Evolutionary conservation across 2,888 invertebrate genomes (phyloP).

Genomic region (Andrena bicolor): DNA sequence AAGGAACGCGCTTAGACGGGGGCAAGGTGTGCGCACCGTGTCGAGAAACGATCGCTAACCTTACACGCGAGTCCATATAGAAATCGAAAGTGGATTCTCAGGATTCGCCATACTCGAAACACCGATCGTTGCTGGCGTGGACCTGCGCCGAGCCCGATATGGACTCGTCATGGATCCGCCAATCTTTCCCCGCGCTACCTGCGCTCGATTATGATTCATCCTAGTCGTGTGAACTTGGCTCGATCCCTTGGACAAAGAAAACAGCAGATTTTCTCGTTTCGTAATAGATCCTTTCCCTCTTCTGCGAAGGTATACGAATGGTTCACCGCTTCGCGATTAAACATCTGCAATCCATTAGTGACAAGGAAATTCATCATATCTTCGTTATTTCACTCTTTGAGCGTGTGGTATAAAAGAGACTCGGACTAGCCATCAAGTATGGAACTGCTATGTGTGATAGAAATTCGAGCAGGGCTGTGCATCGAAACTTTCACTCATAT

Average conservation of each 20-base stretch:
- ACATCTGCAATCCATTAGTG: not conserved
- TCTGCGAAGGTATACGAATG: not conserved
- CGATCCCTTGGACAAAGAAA: conserved; percentile 24
- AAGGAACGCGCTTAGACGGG: conserved; percentile 49
- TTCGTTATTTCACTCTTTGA: no score
- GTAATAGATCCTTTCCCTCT: not conserved
- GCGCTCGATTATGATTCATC: conserved; percentile 72
- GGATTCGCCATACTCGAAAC: conserved; percentile 78
- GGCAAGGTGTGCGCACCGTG: conserved; percentile 12
- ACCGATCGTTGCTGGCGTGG: conserved; percentile 67
- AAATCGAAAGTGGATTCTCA: conserved; percentile 82
- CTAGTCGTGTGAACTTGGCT: conserved; percentile 3
- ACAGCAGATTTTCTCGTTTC: not conserved
- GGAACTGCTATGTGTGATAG: no score
- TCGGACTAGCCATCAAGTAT: no score
- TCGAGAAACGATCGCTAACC: conserved; percentile 23
- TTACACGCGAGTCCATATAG: conserved; percentile 67
- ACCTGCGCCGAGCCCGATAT: conserved; percentile 76
- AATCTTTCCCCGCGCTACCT: conserved; percentile 69
- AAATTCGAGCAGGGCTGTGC: no score
- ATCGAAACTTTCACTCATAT: no score
- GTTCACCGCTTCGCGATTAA: not conserved
- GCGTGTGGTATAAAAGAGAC: no score
- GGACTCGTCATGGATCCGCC: conserved; percentile 73
- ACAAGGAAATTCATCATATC: no score